Conservation (phyloP, 2,113 vertebrate species). For the Lasiurus cinereus region DNA sequence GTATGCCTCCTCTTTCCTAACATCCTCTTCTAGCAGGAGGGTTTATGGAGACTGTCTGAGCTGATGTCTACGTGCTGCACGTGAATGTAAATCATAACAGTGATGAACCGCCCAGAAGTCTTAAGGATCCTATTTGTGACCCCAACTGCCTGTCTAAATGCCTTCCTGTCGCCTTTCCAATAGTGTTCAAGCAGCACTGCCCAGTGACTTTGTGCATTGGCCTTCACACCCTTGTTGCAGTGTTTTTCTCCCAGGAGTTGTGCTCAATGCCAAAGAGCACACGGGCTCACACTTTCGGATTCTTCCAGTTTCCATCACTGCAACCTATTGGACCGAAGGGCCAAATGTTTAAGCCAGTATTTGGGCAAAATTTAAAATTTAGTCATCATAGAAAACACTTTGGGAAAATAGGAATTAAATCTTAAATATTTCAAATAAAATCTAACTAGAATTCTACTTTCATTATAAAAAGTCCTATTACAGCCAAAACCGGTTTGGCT, state of each 20-base stretch:
- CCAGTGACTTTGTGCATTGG: slow-evolving; percentile 27
- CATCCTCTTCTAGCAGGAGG: slow-evolving; percentile 25
- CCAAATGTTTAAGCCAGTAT: slow-evolving; percentile 21
- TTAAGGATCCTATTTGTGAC: slow-evolving; percentile 32
- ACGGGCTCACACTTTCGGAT: background rate
- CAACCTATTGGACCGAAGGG: background rate
- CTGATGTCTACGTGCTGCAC: slow-evolving; percentile 29
- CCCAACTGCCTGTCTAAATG: background rate
- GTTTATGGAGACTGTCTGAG: slow-evolving; percentile 35
- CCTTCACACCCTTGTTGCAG: background rate
- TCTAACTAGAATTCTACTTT: background rate
- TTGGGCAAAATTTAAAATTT: slow-evolving; percentile 10
- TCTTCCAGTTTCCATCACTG: slow-evolving; percentile 54
- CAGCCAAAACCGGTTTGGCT: background rate
- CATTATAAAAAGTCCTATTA: slow-evolving; percentile 27
- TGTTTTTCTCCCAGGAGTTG: background rate
- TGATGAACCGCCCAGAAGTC: slow-evolving; percentile 16
- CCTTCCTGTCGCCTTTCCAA: slow-evolving; percentile 25
- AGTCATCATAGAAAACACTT: slow-evolving; percentile 26
- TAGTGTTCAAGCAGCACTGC: background rate
- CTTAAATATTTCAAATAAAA: slow-evolving; percentile 48
- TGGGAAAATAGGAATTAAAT: slow-evolving; percentile 10
- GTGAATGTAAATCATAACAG: slow-evolving; percentile 46
- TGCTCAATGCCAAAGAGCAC: background rate
- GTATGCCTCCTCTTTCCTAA: slow-evolving; percentile 34